Conservation (phyloP, 2,113 vertebrate genomes). For the Podilymbus podiceps region DNA sequence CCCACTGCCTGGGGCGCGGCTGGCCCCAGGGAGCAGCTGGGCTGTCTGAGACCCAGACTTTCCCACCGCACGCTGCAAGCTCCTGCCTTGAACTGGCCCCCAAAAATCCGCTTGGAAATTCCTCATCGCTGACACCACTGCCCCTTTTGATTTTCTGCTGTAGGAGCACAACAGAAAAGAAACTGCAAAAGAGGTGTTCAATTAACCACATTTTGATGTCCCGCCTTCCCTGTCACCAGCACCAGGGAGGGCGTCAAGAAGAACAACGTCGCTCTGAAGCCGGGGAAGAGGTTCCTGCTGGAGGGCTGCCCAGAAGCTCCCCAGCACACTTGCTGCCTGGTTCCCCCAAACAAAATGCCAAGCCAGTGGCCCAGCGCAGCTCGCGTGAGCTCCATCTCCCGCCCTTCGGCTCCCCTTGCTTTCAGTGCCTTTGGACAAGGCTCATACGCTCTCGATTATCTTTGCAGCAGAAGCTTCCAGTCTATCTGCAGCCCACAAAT, state of each 20-base stretch:
- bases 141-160: background rate
- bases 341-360: background rate
- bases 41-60: background rate
- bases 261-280: background rate
- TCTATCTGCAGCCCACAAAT: background rate
- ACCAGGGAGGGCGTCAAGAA: background rate
- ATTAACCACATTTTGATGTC: fast-evolving
- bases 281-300: background rate
- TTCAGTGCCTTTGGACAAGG: background rate
- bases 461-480: background rate
- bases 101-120: background rate
- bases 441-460: background rate
- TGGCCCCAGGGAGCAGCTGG: background rate
- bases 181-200: background rate
- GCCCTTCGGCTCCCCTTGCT: background rate
- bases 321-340: background rate
- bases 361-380: background rate
- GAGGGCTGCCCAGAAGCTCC: background rate
- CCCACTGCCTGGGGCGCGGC: fast-evolving
- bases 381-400: background rate
- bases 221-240: fast-evolving
- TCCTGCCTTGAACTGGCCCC: background rate
- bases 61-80: background rate
- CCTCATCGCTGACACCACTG: no score
- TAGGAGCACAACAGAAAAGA: background rate